A percentile compares a stretch with the other conserved stretches of the same genome.
phyloP scores from a whole-genome alignment of 2,797 vertebrate species.

The Eptatretus atami region DNA sequence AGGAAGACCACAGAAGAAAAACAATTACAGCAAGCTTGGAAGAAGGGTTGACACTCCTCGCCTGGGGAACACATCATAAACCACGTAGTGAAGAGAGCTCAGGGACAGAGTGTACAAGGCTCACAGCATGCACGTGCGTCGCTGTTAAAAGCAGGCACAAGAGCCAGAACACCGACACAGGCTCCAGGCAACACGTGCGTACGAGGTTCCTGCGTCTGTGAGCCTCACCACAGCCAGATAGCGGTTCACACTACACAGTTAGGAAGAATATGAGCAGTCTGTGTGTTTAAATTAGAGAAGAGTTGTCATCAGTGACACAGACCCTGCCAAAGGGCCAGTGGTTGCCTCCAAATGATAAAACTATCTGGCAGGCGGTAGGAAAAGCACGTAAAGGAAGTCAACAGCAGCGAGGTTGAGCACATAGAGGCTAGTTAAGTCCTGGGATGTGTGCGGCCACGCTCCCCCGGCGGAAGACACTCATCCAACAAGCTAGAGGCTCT shows the following conservation, averaged over 20 bases:
- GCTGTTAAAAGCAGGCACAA: conserved; percentile 1
- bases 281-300: conserved; percentile 3
- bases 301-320: conserved; percentile 1
- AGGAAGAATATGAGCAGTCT: conserved; percentile 5
- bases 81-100: conserved; percentile 1
- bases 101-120: not conserved
- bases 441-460: not conserved
- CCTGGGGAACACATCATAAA: conserved; percentile 1
- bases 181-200: not conserved
- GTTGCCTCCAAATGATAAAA: conserved; percentile 2
- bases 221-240: conserved; percentile 3
- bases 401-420: conserved; percentile 4
- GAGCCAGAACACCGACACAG: not conserved
- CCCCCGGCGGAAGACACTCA: conserved; percentile 1
- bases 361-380: not conserved
- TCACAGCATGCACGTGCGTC: not conserved
- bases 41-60: conserved; percentile 4
- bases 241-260: conserved; percentile 1
- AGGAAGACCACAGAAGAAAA: not conserved
- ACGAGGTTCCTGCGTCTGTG: not conserved
- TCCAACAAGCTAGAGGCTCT: not conserved
- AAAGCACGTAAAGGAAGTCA: not conserved
- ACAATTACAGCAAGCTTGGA: conserved; percentile 1
- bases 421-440: not conserved
- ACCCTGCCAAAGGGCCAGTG: conserved; percentile 4